These are phyloP conservation scores for Pterostichus madidus DNA, from an alignment of 2,888 invertebrate genomes.

Conservation along the genomic window DNA sequence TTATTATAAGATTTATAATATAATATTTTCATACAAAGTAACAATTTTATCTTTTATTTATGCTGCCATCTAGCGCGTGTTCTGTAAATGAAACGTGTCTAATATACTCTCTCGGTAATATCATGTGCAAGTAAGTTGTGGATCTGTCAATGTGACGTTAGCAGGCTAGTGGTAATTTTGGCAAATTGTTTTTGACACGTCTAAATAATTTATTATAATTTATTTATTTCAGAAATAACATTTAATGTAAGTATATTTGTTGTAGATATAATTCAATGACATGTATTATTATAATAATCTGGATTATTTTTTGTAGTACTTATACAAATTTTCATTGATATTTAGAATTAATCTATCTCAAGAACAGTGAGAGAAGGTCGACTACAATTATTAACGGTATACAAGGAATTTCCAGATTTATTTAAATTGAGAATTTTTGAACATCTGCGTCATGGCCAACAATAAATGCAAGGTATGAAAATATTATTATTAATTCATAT, in stretches of 20 bases:
- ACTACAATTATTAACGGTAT: conserved; percentile 41
- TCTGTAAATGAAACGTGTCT: not conserved
- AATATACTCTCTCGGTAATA: conserved; percentile 26
- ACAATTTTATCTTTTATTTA: not conserved
- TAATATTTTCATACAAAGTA: no score
- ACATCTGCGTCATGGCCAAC: conserved; percentile 68
- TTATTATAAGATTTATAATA: no score
- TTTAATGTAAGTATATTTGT: conserved; percentile 48
- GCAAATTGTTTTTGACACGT: conserved; percentile 65
- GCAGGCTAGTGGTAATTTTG: conserved; percentile 52
- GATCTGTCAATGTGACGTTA: conserved; percentile 64
- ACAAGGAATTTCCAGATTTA: conserved; percentile 48
- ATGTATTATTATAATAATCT: not conserved
- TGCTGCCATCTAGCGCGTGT: conserved; percentile 43
- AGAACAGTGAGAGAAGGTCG: conserved; percentile 62
- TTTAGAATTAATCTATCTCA: conserved; percentile 21
- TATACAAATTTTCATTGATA: conserved; percentile 37
- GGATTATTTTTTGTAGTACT: not conserved
- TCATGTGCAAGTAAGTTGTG: not conserved
- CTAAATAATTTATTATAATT: conserved; percentile 40
- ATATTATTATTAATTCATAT: conserved; percentile 60
- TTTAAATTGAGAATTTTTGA: not conserved
- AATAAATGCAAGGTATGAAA: conserved; percentile 70
- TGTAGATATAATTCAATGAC: not conserved
- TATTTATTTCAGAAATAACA: conserved; percentile 27